These are phyloP conservation scores for Chrysina gloriosa DNA, from an alignment of 2,888 invertebrate species.

Conservation along the genomic window DNA sequence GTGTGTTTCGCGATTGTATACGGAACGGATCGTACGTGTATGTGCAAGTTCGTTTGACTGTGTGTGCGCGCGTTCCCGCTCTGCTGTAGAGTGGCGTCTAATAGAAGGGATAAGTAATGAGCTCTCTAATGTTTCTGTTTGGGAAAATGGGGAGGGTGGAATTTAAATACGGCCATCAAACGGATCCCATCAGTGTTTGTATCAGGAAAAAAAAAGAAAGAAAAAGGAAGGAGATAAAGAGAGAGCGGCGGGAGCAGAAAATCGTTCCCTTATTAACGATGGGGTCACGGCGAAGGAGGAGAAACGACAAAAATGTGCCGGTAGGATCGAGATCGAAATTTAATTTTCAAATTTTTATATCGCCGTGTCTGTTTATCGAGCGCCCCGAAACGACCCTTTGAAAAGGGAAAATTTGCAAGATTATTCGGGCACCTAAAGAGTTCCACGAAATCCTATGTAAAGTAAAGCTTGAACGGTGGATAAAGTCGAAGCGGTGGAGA, in stretches of 20 bases:
- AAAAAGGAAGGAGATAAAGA: background rate
- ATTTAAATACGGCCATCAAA: slow-evolving; percentile 42
- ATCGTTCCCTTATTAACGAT: slow-evolving; percentile 34
- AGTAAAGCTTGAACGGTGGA: too few species aligned
- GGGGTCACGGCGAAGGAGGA: slow-evolving; percentile 24
- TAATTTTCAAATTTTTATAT: slow-evolving; percentile 36
- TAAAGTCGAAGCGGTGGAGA: too few species aligned
- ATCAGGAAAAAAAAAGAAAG: slow-evolving; percentile 8
- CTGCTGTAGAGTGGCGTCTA: slow-evolving; percentile 32
- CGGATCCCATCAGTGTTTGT: slow-evolving; percentile 38
- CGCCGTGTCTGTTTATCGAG: slow-evolving; percentile 24
- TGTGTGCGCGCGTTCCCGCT: slow-evolving; percentile 18
- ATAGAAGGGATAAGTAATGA: slow-evolving; percentile 38
- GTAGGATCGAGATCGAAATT: slow-evolving; percentile 29
- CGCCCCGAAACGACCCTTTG: slow-evolving; percentile 25
- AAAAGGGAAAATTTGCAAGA: slow-evolving; percentile 4
- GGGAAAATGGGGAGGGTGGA: slow-evolving; percentile 36
- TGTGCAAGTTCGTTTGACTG: slow-evolving; percentile 22
- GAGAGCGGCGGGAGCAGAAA: slow-evolving; percentile 9
- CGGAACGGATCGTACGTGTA: slow-evolving; percentile 1
- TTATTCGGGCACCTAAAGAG: slow-evolving; percentile 14
- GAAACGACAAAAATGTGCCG: slow-evolving; percentile 19
- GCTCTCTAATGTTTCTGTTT: slow-evolving; percentile 41
- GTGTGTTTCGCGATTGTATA: slow-evolving; percentile 35
- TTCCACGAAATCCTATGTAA: background rate